Evolutionary conservation across 1,140 invertebrate genomes (phyloP).

Genomic region (Papilio xuthus): DNA sequence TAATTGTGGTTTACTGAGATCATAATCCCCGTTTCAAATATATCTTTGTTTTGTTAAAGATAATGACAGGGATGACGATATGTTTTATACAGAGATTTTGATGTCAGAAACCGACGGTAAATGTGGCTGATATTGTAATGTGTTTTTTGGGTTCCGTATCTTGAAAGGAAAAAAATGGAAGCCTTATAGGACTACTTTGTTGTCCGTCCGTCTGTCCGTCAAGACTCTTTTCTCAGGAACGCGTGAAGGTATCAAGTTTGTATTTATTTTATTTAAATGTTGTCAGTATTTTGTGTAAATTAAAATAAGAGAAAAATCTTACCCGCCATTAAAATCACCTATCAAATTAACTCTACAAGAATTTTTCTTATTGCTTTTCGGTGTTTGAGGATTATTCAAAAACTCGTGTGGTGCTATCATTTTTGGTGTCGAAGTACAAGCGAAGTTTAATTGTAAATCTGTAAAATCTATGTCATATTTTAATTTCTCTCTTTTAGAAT

Average conservation of each 20-base stretch:
- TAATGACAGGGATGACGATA: too few relatives aligned
- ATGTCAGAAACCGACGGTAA: too few relatives aligned
- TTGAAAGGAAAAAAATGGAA: too few relatives aligned
- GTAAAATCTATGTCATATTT: slow-evolving; percentile 72
- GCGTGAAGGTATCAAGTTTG: too few relatives aligned
- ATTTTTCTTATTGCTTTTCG: slow-evolving; percentile 62
- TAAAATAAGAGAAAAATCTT: slow-evolving; percentile 45
- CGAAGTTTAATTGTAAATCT: slow-evolving; percentile 74
- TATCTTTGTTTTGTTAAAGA: too few relatives aligned
- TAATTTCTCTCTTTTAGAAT: slow-evolving; percentile 78
- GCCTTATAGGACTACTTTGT: too few relatives aligned
- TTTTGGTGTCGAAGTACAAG: slow-evolving; percentile 79
- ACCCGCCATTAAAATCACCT: slow-evolving; percentile 73
- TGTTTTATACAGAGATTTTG: too few relatives aligned
- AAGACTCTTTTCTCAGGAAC: too few relatives aligned
- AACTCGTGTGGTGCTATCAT: slow-evolving; percentile 73
- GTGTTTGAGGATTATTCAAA: slow-evolving; percentile 52
- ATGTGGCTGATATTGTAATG: slow-evolving; percentile 3
- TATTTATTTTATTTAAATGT: slow-evolving; percentile 1
- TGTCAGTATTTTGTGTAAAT: neutral
- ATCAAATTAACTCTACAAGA: slow-evolving; percentile 66
- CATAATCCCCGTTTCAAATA: too few relatives aligned
- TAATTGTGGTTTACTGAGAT: too few relatives aligned
- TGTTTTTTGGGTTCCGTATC: too few relatives aligned
- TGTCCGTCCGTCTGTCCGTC: too few relatives aligned